Evolutionary conservation across 2,797 vertebrate species (phyloP), one percentile per base, ranked within the genome.

Genomic region (Salmo trutta): DNA sequence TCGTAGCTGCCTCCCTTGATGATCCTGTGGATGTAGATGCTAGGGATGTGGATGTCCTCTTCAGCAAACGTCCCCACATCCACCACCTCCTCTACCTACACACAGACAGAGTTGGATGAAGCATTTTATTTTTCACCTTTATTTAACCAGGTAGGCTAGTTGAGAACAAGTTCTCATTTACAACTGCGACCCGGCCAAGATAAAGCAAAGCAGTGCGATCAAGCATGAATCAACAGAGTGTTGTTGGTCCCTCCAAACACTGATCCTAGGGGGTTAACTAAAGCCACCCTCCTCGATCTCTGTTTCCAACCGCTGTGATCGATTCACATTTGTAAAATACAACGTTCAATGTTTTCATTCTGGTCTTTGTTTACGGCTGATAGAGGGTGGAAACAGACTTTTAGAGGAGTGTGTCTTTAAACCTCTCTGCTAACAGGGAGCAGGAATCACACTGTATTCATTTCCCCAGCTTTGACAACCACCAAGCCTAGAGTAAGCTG

Each of bases 21-120:
- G 41, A 99, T 90, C 79, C 96, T 96, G 90, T 99, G 94, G 33
- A 99, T 90, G 21, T 98, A 99, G 84, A 99, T 96, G 89, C 97
- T 97, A 67, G 98, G 97, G 86, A 99, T 96, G 83, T 99, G 98
- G 81, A 99, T 96, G 84, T 99, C 97, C 91, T 99, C 98, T 24
- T 94, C 94, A 3, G 96, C 93, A 91, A 99, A 99, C 0, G 95
- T 90, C 82, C 97, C 98, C 41, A 97, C 85, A 75, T 99, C 97
- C 83, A 98, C 98, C 82, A 99, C 95, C 93, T 99, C 98, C 91
- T 99, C 98, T 77, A 99, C 98, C 98, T 99, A 83, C 69, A 47
- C 41, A 72, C 17, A 79, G 31, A 52, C n/a, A 54, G 7, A 24
- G 47, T 14, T 10, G n/a, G 7, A 62, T 17, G 53, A 56, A 56